These are phyloP conservation scores for Phaethornis superciliosus DNA, from an alignment of 2,113 vertebrate genomes.

Conservation along the genomic window DNA sequence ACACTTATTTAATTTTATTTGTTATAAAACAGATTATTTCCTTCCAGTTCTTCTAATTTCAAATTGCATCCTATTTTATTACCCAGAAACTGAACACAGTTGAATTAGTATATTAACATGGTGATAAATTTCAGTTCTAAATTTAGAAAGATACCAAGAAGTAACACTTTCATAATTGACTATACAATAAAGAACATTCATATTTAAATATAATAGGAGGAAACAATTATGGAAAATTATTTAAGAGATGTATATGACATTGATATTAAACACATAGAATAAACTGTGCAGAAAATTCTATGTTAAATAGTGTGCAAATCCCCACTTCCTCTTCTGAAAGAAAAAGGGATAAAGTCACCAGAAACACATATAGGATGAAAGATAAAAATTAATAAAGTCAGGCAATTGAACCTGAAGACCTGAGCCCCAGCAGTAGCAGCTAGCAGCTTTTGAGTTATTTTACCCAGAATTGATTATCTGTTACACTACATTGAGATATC, in stretches of 20 bases:
- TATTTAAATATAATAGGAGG: neutral
- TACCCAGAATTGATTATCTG: constrained; percentile 73
- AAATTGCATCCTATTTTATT: neutral
- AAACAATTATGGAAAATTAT: neutral
- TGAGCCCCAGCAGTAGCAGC: constrained; percentile 55
- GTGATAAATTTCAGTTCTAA: neutral
- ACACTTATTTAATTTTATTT: neutral
- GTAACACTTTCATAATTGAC: neutral
- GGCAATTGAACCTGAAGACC: constrained; percentile 60
- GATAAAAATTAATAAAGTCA: constrained; percentile 75
- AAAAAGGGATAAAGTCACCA: neutral
- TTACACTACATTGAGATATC: constrained; percentile 74
- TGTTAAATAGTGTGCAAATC: neutral
- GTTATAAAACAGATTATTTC: neutral
- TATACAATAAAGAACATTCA: neutral
- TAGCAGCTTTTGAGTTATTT: constrained; percentile 68
- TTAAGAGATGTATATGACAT: neutral
- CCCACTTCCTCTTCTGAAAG: neutral
- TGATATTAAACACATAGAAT: neutral
- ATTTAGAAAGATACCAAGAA: neutral
- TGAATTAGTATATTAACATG: neutral
- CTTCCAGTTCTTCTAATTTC: neutral
- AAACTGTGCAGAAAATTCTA: neutral
- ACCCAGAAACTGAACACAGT: neutral
- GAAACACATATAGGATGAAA: constrained; percentile 56